Conservation (phyloP, 2,797 vertebrate genomes). For the Bryconaethiops microstoma region DNA sequence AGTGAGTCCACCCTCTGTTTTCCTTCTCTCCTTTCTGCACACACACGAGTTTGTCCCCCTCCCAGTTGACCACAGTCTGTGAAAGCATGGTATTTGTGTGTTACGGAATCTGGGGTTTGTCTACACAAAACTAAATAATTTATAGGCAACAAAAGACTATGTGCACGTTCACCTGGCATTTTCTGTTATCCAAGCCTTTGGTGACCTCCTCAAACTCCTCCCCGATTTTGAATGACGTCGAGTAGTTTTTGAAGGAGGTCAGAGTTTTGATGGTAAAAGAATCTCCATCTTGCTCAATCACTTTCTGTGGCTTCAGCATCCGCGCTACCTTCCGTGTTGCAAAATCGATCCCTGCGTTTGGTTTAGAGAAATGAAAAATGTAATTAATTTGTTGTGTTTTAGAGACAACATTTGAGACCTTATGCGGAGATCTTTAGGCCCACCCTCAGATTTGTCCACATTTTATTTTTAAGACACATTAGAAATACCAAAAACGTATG, state of each 20-base stretch:
- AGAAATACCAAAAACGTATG: too few relatives aligned
- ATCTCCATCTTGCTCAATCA: slow-evolving; percentile 85
- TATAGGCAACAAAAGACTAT: background rate
- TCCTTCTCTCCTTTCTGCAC: slow-evolving; percentile 87
- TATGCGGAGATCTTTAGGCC: too few relatives aligned
- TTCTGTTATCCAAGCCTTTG: slow-evolving; percentile 87
- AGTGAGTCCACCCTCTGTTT: slow-evolving; percentile 88
- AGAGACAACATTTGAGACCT: too few relatives aligned
- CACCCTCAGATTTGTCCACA: too few relatives aligned
- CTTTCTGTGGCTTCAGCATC: slow-evolving; percentile 87
- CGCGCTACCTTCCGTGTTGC: slow-evolving; percentile 85
- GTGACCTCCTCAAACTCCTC: slow-evolving; percentile 86
- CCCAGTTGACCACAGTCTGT: slow-evolving; percentile 85
- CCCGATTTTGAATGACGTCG: slow-evolving; percentile 79
- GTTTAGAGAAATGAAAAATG: background rate
- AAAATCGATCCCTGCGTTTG: slow-evolving; percentile 82
- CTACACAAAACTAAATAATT: background rate
- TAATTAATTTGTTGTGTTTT: background rate
- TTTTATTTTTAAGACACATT: too few relatives aligned
- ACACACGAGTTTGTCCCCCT: slow-evolving; percentile 83
- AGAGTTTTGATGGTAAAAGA: slow-evolving; percentile 80
- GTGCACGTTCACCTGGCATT: slow-evolving; percentile 77
- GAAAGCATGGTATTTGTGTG: background rate
- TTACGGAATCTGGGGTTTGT: too few relatives aligned
- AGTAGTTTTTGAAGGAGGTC: slow-evolving; percentile 81